phyloP scores from a whole-genome alignment of 1,140 invertebrate genomes.

The Drosophila guanche region DNA sequence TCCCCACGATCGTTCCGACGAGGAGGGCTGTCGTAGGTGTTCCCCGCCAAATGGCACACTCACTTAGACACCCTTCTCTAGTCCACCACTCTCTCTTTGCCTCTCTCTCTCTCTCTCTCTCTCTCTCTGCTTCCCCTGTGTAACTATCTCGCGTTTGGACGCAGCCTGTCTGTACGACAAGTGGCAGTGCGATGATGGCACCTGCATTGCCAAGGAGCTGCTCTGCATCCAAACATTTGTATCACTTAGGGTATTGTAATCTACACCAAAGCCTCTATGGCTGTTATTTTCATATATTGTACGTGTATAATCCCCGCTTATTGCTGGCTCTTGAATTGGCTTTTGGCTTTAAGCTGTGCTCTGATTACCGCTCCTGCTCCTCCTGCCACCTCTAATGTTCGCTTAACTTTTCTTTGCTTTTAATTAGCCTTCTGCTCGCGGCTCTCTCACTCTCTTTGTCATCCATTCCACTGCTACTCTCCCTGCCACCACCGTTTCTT shows the following conservation, averaged over 20 bases:
- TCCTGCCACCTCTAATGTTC: background rate
- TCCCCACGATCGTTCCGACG: constrained; percentile 85
- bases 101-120: constrained; percentile 7
- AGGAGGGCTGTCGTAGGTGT: constrained; percentile 86
- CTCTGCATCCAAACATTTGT: too few relatives aligned
- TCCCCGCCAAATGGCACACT: background rate
- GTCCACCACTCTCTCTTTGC: background rate
- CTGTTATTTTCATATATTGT: too few relatives aligned
- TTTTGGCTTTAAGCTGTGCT: constrained; percentile 47
- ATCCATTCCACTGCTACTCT: constrained; percentile 15
- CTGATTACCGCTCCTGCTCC: constrained; percentile 30
- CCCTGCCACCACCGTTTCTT: background rate
- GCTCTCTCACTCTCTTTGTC: constrained; percentile 26
- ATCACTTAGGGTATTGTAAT: too few relatives aligned
- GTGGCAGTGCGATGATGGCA: constrained; percentile 86
- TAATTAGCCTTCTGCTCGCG: constrained; percentile 61
- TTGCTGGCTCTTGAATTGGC: constrained; percentile 41
- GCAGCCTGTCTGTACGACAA: constrained; percentile 86
- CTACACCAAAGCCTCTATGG: too few relatives aligned
- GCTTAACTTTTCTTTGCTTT: constrained; percentile 73
- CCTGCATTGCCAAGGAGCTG: constrained; percentile 86
- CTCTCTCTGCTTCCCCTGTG: constrained; percentile 7
- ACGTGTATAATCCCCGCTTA: constrained; percentile 21
- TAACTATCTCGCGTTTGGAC: constrained; percentile 16
- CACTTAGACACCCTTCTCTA: background rate